Percentiles rank a stretch among this genome's conserved stretches.
Evolutionary conservation across 1,140 invertebrate genomes (phyloP).

Genomic region (Pteromalus puparum): DNA sequence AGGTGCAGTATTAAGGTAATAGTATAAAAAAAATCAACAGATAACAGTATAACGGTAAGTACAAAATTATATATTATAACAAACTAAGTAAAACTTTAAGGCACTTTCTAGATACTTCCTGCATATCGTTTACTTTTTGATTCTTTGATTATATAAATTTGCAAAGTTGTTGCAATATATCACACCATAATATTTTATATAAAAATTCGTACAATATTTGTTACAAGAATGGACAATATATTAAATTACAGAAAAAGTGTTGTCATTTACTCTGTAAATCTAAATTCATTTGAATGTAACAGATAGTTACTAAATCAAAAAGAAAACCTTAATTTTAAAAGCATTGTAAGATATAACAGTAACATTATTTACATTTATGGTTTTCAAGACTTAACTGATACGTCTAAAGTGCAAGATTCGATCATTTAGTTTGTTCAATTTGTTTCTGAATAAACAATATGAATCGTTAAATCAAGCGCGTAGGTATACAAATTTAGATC

Average conservation of each 20-base stretch:
- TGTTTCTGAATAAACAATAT: neutral
- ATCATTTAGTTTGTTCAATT: neutral
- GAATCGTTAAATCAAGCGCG: no score
- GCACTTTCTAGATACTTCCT: neutral
- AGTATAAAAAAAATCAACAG: slow-evolving; percentile 11
- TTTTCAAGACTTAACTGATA: neutral
- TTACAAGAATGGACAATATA: no score
- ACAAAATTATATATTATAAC: slow-evolving; percentile 11
- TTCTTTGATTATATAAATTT: neutral
- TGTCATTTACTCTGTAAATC: no score
- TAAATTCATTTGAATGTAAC: neutral
- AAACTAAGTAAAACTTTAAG: neutral
- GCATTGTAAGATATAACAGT: no score
- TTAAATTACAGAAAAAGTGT: no score
- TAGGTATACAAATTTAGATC: neutral
- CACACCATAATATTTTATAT: neutral
- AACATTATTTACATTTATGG: neutral
- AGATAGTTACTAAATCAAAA: no score
- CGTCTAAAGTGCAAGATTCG: no score
- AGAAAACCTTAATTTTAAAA: no score
- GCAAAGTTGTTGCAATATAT: neutral
- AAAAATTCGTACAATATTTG: no score
- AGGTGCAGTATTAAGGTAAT: neutral
- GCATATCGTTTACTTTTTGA: neutral
- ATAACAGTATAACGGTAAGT: slow-evolving; percentile 15